A percentile compares a stretch with the other conserved stretches of the same genome.
phyloP scores from a whole-genome alignment of 1,140 invertebrate genomes.

The Hylaeus anthracinus region DNA sequence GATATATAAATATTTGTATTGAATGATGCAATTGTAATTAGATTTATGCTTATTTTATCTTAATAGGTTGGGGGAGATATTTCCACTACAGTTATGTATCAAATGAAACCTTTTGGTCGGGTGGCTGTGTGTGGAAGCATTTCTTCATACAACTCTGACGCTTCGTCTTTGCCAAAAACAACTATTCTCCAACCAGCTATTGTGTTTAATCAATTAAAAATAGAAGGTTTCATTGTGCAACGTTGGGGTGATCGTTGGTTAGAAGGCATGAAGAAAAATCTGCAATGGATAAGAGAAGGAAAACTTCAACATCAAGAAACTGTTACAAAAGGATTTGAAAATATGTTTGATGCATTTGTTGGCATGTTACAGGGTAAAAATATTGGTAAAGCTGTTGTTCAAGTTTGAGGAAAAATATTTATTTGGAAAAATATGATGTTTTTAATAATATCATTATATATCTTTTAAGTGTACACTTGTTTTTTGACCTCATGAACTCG shows the following conservation, averaged over 20 bases:
- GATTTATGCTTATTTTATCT: conserved; percentile 32
- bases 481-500: no score
- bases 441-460: neutral
- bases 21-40: neutral
- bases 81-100: conserved; percentile 82
- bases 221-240: conserved; percentile 84
- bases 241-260: conserved; percentile 80
- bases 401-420: conserved; percentile 66
- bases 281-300: conserved; percentile 82
- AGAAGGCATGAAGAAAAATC: conserved; percentile 83
- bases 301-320: conserved; percentile 84
- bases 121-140: conserved; percentile 85
- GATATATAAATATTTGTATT: neutral
- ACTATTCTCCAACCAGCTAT: conserved; percentile 81
- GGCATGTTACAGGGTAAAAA: conserved; percentile 84
- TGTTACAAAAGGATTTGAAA: conserved; percentile 84
- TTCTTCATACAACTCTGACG: conserved; percentile 79
- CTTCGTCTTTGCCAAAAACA: conserved; percentile 67
- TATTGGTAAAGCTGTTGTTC: conserved; percentile 85
- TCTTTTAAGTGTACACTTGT: no score
- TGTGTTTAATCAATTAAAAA: conserved; percentile 81
- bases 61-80: conserved; percentile 86
- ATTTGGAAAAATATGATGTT: neutral
- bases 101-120: conserved; percentile 84
- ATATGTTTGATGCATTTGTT: conserved; percentile 84